Evolutionary conservation across 2,113 vertebrate species (phyloP).

Genomic region (Micromys minutus): DNA sequence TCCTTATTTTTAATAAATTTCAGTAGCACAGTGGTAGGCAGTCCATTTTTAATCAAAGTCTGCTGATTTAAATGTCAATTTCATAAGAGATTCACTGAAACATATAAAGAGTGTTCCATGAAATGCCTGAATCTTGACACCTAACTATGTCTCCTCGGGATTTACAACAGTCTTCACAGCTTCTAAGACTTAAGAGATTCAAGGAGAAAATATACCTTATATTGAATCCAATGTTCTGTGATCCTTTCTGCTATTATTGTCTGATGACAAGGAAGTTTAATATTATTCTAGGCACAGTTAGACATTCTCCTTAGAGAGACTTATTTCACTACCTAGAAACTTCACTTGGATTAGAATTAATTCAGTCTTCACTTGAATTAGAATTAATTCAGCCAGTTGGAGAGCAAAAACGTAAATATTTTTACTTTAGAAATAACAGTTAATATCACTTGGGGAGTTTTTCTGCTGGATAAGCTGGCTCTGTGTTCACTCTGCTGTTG

Average conservation of each 20-base stretch:
- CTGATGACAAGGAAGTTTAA: background rate
- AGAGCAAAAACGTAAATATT: background rate
- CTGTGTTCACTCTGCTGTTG: conserved; percentile 44
- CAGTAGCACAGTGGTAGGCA: background rate
- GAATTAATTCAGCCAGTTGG: conserved; percentile 7
- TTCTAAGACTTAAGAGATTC: background rate
- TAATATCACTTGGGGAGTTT: conserved; percentile 44
- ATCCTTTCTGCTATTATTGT: background rate
- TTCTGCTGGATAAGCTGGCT: conserved; percentile 33
- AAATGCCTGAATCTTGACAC: background rate
- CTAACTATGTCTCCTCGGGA: background rate
- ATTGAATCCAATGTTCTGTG: background rate
- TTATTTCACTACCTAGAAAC: background rate
- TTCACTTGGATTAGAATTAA: conserved; percentile 55
- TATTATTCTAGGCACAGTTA: background rate
- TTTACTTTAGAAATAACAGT: conserved; percentile 34
- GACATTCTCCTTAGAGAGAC: background rate
- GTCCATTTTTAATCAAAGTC: background rate
- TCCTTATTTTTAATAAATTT: background rate
- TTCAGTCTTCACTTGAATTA: background rate
- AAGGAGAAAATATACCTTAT: background rate
- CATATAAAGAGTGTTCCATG: background rate
- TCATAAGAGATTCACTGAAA: background rate
- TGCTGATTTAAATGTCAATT: background rate
- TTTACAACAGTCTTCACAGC: background rate